phyloP scores from a whole-genome alignment of 2,888 invertebrate genomes.

The Idaea dimidiata region DNA sequence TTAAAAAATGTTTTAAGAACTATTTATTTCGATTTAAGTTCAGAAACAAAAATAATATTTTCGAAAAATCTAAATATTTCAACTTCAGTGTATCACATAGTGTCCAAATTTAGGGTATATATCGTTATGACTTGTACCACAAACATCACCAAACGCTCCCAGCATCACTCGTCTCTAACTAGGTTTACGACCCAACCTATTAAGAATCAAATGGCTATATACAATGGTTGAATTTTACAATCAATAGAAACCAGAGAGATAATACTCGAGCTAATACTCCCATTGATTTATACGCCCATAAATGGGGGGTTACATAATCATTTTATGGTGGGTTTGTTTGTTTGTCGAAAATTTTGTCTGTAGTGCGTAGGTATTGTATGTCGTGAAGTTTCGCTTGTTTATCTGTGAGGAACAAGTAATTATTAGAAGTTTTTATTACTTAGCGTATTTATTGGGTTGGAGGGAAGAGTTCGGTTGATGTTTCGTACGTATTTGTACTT shows the following conservation, averaged over 20 bases:
- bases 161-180: constrained; percentile 46
- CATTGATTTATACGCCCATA: constrained; percentile 30
- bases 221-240: constrained; percentile 37
- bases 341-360: constrained; percentile 24
- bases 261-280: constrained; percentile 30
- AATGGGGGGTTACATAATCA: constrained; percentile 22
- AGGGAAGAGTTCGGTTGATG: background rate
- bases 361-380: constrained; percentile 5
- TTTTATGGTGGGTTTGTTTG: constrained; percentile 29
- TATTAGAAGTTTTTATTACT: background rate
- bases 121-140: constrained; percentile 22
- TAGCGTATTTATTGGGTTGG: background rate
- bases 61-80: too few species aligned
- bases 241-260: constrained; percentile 35
- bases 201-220: constrained; percentile 44
- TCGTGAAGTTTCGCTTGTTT: constrained; percentile 9
- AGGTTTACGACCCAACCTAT: constrained; percentile 48
- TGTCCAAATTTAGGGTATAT: background rate
- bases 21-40: too few species aligned
- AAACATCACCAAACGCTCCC: constrained; percentile 22
- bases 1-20: too few species aligned
- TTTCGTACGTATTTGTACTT: background rate
- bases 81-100: too few species aligned
- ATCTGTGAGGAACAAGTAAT: background rate
- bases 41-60: too few species aligned